Base-by-base conservation (phyloP, 1,140 invertebrate genomes). In the Bradynema listronoti region DNA sequence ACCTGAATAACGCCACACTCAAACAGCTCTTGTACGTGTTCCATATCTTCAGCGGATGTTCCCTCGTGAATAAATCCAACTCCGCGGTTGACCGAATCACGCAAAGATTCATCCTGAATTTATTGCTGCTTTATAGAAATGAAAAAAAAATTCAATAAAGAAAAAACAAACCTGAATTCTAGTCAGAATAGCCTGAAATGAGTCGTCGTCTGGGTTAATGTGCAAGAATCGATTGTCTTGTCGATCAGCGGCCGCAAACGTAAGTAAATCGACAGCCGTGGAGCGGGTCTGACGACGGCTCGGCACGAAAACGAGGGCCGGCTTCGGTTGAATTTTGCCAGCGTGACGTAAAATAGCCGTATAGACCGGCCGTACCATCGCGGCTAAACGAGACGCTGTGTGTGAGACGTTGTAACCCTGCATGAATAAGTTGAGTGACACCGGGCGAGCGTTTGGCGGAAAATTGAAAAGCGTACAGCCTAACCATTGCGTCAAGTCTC, bases 11-110 rank as follows among this genome's bases (percentile, higher is more conserved):
- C 92, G 2, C 89, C 91, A 14, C 86, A 87, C 67, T 89, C 86
- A 70, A 97, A 92, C 22, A 99, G 81, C 75, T 91, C 87, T 73
- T 96, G 88, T 2, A 97, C 90, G 33, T 95, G 81, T 30, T 87
- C 85, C 51, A 87, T 82, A 82, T 99, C 95, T 29, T 85, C 84
- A 0, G 84, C 73, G 2, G 85, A 86, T 3, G 96, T 81, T 6
- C 94, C 94, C 82, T 95, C 93, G 79, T 99, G 94, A 11, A 98
- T 82, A 80, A 94, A 99, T 2, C 89, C 94, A 34, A 99, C 91
- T 50, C 95, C 95, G 79, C 92, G 89, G 0, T 85, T 83, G 0
- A 94, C 75, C 0, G 89, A 91, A 76, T 92, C 89, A 63, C 54
- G 42, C 11, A 76, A 54, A 6, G 81, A 79, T 81, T 90, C 90